Evolutionary conservation across 2,797 vertebrate genomes (phyloP).

Genomic region (Danio albolineatus): DNA sequence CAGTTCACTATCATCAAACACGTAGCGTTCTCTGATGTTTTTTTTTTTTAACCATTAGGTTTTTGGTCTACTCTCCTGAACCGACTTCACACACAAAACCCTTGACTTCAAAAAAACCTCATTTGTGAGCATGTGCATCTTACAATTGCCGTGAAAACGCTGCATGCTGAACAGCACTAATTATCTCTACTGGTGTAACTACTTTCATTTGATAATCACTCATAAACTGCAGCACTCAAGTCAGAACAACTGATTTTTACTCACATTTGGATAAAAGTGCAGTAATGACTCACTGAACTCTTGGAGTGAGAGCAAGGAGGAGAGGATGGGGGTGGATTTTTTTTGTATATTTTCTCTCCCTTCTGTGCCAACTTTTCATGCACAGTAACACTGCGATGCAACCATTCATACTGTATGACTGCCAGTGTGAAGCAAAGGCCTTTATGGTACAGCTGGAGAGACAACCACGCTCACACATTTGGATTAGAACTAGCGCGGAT

Average conservation of each 20-base stretch:
- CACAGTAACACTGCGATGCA: slow-evolving; percentile 19
- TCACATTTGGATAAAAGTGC: slow-evolving; percentile 32
- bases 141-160: background rate
- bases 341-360: background rate
- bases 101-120: slow-evolving; percentile 15
- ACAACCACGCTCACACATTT: background rate
- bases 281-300: slow-evolving; percentile 27
- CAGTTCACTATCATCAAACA: too few relatives aligned
- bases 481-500: background rate
- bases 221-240: slow-evolving; percentile 16
- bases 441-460: slow-evolving; percentile 33
- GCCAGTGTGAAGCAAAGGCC: background rate
- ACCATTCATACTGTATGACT: slow-evolving; percentile 16
- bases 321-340: background rate
- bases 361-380: slow-evolving; percentile 19
- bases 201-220: slow-evolving; percentile 15
- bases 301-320: background rate
- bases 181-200: slow-evolving; percentile 30
- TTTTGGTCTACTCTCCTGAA: background rate
- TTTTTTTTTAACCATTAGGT: background rate
- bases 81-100: background rate
- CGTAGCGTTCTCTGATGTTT: too few relatives aligned
- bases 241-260: slow-evolving; percentile 21
- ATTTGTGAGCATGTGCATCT: background rate
- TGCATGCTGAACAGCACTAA: background rate